These are phyloP conservation scores for Rotaria sp. DNA, from an alignment of 2,888 invertebrate species.

Conservation along the genomic window DNA sequence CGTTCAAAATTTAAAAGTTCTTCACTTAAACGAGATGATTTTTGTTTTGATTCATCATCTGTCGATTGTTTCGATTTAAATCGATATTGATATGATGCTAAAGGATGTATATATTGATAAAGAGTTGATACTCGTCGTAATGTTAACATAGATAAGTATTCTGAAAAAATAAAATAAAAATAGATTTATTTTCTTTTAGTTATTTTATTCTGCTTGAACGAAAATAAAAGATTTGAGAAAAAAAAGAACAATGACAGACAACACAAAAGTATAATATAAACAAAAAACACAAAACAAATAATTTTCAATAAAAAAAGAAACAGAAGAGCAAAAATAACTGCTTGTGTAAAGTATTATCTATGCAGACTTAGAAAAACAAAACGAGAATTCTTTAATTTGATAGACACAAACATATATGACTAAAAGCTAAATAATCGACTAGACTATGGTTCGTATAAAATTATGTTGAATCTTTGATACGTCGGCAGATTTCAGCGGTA, in stretches of 20 bases:
- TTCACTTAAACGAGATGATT: neutral
- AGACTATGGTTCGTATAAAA: neutral
- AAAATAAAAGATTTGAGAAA: neutral
- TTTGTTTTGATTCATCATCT: neutral
- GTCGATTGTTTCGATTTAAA: neutral
- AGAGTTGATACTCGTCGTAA: neutral
- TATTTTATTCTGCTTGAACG: neutral
- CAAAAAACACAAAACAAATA: neutral
- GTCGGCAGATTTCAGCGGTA: slow-evolving; percentile 77
- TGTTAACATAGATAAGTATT: neutral
- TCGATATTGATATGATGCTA: neutral
- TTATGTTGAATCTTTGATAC: slow-evolving; percentile 41
- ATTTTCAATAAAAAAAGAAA: neutral
- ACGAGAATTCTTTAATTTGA: neutral
- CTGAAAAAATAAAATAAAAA: neutral
- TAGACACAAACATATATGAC: neutral
- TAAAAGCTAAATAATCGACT: neutral
- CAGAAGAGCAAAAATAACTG: neutral
- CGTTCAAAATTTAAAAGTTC: neutral
- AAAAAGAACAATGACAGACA: neutral
- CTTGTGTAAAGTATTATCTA: neutral
- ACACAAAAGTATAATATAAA: neutral
- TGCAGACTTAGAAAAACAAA: neutral
- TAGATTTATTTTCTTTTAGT: neutral
- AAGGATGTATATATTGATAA: neutral